Evolutionary conservation across 2,113 vertebrate genomes (phyloP).

Genomic region (Chionis minor): DNA sequence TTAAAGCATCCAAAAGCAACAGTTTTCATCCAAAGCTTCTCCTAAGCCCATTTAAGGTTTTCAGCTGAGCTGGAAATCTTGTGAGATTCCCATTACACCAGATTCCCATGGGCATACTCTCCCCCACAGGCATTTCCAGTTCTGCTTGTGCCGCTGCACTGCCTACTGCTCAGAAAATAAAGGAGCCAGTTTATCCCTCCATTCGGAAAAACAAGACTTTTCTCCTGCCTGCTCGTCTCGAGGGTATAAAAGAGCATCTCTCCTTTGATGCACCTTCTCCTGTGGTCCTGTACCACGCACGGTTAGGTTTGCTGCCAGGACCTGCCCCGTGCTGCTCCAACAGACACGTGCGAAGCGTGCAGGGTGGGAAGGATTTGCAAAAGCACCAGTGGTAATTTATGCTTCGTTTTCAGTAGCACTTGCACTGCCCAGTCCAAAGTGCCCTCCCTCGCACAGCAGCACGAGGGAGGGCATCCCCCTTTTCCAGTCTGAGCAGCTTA

Average conservation of each 20-base stretch:
- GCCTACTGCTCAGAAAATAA: neutral
- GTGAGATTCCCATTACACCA: neutral
- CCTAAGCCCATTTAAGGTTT: neutral
- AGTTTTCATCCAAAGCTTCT: neutral
- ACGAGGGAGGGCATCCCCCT: neutral
- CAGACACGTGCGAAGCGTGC: rapidly evolving
- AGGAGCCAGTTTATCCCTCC: neutral
- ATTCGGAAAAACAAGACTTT: rapidly evolving
- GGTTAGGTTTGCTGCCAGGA: neutral
- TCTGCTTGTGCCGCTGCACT: rapidly evolving
- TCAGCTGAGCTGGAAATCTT: neutral
- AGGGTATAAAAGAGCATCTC: neutral
- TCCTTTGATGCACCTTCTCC: neutral
- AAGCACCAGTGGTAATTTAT: neutral
- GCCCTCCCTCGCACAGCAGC: neutral
- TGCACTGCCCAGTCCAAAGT: neutral
- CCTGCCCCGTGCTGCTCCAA: neutral
- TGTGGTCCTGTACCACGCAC: rapidly evolving
- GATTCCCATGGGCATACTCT: neutral
- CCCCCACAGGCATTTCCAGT: neutral
- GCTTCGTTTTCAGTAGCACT: neutral
- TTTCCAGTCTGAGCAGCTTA: neutral
- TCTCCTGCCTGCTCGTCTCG: neutral
- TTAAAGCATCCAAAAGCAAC: neutral
- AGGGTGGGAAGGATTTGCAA: neutral